These are phyloP conservation scores for Orchestes rusci DNA, from an alignment of 2,888 invertebrate genomes.

Conservation along the genomic window DNA sequence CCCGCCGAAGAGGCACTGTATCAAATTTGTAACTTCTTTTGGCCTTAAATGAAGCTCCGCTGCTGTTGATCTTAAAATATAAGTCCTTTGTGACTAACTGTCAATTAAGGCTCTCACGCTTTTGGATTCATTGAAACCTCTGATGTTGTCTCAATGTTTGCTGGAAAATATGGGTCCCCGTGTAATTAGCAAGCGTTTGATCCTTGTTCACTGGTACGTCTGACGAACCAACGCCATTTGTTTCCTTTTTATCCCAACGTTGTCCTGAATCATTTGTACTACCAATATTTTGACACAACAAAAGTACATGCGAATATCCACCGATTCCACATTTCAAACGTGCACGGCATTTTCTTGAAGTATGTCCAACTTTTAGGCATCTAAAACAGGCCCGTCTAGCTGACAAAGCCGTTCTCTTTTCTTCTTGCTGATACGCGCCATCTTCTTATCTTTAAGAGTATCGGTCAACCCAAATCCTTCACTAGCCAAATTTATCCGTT, in stretches of 20 bases:
- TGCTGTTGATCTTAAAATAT: not conserved
- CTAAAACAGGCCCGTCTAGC: not conserved
- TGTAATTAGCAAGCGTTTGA: not conserved
- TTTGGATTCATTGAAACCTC: not conserved
- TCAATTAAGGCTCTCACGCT: conserved; percentile 1
- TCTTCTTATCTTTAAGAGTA: too few relatives aligned
- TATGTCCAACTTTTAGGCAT: too few relatives aligned
- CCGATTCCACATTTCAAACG: too few relatives aligned
- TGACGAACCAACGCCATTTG: too few relatives aligned
- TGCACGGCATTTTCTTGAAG: too few relatives aligned
- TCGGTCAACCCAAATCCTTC: too few relatives aligned
- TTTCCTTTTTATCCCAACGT: too few relatives aligned
- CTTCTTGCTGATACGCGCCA: too few relatives aligned
- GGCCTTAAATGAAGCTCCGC: not conserved
- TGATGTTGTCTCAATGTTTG: not conserved
- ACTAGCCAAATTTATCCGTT: too few relatives aligned
- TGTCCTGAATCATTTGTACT: too few relatives aligned
- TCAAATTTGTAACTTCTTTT: not conserved
- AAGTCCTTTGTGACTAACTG: not conserved
- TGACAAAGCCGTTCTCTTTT: not conserved
- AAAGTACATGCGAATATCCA: not conserved
- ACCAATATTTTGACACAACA: too few relatives aligned
- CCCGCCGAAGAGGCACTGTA: not conserved
- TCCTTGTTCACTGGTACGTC: too few relatives aligned
- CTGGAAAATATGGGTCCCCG: not conserved